phyloP scores from a whole-genome alignment of 2,797 vertebrate species.

The Synanceia verrucosa region DNA sequence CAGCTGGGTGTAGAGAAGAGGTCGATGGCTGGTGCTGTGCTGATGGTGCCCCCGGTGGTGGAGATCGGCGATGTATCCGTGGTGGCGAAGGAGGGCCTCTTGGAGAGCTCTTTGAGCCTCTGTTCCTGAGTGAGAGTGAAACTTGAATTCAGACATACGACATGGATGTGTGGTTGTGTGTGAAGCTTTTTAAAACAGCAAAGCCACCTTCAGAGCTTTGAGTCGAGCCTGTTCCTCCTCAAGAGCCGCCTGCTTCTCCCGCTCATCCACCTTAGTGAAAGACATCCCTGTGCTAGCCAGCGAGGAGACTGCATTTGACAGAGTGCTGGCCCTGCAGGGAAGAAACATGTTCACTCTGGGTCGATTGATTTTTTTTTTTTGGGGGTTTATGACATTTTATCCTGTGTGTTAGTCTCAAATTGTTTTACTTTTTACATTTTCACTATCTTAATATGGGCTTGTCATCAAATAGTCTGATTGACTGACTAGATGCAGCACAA shows the following conservation, averaged over 20 bases:
- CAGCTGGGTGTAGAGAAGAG: conserved; percentile 98
- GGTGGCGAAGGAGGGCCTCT: conserved; percentile 95
- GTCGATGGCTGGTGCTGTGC: conserved; percentile 94
- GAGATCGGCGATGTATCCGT: conserved; percentile 96
- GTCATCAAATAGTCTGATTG: neutral
- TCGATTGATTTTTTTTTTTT: neutral
- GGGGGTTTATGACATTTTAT: neutral
- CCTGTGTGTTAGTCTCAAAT: neutral
- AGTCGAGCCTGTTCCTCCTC: conserved; percentile 97
- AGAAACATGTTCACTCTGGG: conserved; percentile 22
- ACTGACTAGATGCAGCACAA: neutral
- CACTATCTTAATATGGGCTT: neutral
- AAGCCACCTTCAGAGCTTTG: conserved; percentile 94
- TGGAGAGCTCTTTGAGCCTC: conserved; percentile 97
- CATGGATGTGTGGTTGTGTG: neutral
- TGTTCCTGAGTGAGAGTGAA: conserved; percentile 85
- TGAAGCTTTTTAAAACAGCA: neutral
- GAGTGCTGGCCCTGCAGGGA: conserved; percentile 91
- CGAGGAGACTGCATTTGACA: conserved; percentile 97
- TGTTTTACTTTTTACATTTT: neutral
- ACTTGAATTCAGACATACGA: conserved; percentile 18
- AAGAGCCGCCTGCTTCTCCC: conserved; percentile 98
- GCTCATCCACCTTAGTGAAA: conserved; percentile 98
- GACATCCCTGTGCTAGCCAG: conserved; percentile 97
- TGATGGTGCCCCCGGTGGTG: conserved; percentile 91